Conservation (phyloP, 2,797 vertebrate species). For the Anguilla anguilla region DNA sequence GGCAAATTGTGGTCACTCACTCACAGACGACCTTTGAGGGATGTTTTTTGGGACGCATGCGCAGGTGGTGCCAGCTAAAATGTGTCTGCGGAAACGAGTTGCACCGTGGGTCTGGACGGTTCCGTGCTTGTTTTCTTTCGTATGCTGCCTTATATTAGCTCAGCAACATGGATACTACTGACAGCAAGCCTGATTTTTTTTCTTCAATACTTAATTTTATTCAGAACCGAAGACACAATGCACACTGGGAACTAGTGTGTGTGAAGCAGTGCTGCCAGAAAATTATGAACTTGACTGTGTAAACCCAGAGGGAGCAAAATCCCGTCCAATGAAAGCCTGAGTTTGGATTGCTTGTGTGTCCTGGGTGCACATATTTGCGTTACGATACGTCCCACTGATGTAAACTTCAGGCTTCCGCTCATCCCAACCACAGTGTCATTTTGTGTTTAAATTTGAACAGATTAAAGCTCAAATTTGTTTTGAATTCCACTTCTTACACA, state of each 20-base stretch:
- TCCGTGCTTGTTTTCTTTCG: neutral
- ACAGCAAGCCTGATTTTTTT: neutral
- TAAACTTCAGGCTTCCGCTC: neutral
- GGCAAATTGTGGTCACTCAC: too few species aligned
- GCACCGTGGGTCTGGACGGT: too few species aligned
- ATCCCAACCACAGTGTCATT: neutral
- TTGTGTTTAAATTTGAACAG: neutral
- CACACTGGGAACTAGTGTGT: neutral
- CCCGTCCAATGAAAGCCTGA: neutral
- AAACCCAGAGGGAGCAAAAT: neutral
- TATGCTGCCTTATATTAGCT: neutral
- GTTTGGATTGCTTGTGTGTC: neutral
- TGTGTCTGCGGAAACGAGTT: too few species aligned
- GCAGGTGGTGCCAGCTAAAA: too few species aligned
- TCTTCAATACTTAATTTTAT: neutral
- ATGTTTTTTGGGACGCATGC: too few species aligned
- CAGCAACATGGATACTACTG: neutral
- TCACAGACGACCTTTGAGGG: too few species aligned
- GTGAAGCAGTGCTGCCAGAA: neutral
- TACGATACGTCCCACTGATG: neutral
- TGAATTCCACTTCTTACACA: neutral
- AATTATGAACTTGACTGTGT: neutral
- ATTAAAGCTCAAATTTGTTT: neutral
- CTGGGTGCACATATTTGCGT: neutral
- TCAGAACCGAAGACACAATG: neutral